phyloP scores from a whole-genome alignment of 2,888 invertebrate genomes.

The Anthrax anthrax region DNA sequence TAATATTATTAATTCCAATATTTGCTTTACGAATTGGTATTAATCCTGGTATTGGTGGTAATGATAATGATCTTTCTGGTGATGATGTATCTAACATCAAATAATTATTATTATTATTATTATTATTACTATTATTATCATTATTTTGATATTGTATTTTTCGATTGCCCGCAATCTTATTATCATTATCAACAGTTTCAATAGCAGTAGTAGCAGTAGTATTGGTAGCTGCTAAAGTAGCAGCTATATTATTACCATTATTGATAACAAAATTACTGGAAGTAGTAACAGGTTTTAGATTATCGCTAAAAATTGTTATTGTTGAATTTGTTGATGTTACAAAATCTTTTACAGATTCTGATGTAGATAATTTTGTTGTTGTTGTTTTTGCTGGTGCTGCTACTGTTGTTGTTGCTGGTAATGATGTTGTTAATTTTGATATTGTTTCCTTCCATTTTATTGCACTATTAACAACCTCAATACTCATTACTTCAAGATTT shows the following conservation, averaged over 20 bases:
- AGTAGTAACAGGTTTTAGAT: background rate
- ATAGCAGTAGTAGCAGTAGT: too few species aligned
- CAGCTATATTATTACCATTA: too few species aligned
- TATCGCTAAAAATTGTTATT: background rate
- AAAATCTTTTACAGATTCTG: background rate
- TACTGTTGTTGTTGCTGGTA: background rate
- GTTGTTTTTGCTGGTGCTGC: background rate
- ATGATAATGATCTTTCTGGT: background rate
- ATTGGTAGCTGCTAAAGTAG: too few species aligned
- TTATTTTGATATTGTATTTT: too few species aligned
- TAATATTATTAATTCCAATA: background rate
- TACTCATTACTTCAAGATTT: slow-evolving; percentile 7
- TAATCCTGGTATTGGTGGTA: slow-evolving; percentile 16
- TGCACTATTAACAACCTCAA: slow-evolving; percentile 5
- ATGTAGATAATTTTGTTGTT: background rate
- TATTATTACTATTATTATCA: background rate
- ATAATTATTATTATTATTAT: background rate
- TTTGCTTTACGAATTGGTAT: slow-evolving; percentile 14
- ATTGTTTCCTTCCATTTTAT: slow-evolving; percentile 3
- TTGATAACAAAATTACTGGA: too few species aligned
- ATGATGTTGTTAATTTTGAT: background rate
- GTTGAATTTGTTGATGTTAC: background rate
- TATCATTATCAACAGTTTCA: background rate
- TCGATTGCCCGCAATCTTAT: background rate
- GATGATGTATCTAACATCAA: background rate